phyloP scores from a whole-genome alignment of 2,888 invertebrate genomes.

The Orthosia gothica region DNA sequence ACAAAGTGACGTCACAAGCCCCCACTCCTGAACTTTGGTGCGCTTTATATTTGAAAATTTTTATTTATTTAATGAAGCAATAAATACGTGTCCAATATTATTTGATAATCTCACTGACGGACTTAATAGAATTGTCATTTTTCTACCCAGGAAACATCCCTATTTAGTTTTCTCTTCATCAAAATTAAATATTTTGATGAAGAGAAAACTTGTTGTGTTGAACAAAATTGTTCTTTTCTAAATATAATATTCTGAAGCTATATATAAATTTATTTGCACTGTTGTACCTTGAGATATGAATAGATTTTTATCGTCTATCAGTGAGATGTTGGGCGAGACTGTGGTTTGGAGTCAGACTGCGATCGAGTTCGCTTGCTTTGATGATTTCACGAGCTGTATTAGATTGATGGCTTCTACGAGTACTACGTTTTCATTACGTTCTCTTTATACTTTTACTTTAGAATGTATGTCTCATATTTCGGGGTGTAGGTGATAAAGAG shows the following conservation, averaged over 20 bases:
- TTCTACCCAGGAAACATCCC: no score
- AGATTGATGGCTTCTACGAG: neutral
- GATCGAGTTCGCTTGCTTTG: constrained; percentile 19
- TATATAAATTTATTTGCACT: constrained; percentile 6
- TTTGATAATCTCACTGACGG: no score
- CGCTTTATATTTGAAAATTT: no score
- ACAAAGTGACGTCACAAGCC: no score
- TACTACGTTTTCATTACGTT: neutral
- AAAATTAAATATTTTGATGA: no score
- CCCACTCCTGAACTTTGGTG: no score
- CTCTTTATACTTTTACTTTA: neutral
- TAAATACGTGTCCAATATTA: no score
- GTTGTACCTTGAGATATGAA: constrained; percentile 1
- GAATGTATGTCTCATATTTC: neutral
- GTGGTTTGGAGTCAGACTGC: constrained; percentile 24
- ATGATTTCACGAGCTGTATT: constrained; percentile 9
- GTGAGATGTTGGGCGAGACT: neutral
- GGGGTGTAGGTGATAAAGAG: neutral
- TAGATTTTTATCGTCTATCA: constrained; percentile 19
- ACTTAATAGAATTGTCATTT: no score
- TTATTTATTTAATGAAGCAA: no score
- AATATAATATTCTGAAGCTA: constrained; percentile 4
- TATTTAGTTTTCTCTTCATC: neutral
- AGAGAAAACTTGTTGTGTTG: no score
- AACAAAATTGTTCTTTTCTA: constrained; percentile 11